Evolutionary conservation across 2,888 invertebrate species (phyloP).

Genomic region (Actias luna): DNA sequence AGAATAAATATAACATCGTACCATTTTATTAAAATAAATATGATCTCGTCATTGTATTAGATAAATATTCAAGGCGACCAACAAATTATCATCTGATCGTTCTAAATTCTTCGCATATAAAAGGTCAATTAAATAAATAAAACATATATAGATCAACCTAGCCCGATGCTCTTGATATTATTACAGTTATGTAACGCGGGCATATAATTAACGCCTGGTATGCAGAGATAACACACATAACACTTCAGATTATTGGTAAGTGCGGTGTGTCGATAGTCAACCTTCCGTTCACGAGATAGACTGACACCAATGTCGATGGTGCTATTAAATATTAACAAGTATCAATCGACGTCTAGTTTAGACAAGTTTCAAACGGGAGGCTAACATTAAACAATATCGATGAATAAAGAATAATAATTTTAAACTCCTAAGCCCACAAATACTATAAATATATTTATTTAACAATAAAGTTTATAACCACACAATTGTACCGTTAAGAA

Average conservation of each 20-base stretch:
- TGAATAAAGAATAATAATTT: neutral
- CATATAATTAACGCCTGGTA: slow-evolving; percentile 60
- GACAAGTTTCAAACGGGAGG: slow-evolving; percentile 28
- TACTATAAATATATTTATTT: neutral
- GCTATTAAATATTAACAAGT: slow-evolving; percentile 64
- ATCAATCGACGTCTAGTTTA: slow-evolving; percentile 48
- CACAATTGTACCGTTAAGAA: no score
- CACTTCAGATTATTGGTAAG: slow-evolving; percentile 49
- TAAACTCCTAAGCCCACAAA: neutral
- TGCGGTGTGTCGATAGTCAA: slow-evolving; percentile 69
- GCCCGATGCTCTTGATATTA: slow-evolving; percentile 32
- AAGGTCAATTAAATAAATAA: slow-evolving; percentile 42
- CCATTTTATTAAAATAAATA: slow-evolving; percentile 20
- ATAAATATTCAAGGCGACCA: slow-evolving; percentile 25
- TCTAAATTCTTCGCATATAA: slow-evolving; percentile 37
- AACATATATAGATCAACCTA: slow-evolving; percentile 37
- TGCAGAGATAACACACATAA: slow-evolving; percentile 60
- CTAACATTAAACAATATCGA: slow-evolving; percentile 12
- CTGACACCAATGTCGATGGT: slow-evolving; percentile 66
- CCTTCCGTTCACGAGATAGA: slow-evolving; percentile 71
- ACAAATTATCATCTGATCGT: slow-evolving; percentile 30
- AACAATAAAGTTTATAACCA: no score
- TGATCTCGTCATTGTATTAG: slow-evolving; percentile 23
- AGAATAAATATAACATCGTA: slow-evolving; percentile 19
- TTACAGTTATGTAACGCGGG: slow-evolving; percentile 51